Conservation (phyloP, 2,113 vertebrate species). For the Apeltes quadracus region DNA sequence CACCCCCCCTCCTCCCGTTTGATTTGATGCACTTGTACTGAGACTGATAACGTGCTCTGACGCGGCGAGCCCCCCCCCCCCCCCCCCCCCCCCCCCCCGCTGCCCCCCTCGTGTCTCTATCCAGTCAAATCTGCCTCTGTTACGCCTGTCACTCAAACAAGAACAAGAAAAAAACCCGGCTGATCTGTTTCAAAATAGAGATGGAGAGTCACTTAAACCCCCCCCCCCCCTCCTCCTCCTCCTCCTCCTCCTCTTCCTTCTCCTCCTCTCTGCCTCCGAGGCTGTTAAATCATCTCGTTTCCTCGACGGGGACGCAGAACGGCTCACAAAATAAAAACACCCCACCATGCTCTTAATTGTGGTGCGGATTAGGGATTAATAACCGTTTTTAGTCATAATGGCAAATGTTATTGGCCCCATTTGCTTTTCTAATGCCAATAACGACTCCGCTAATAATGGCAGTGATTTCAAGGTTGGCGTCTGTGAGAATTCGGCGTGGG, state of each 20-base stretch:
- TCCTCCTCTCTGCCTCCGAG: constrained; percentile 56
- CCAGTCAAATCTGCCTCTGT: constrained; percentile 79
- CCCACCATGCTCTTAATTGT: constrained; percentile 78
- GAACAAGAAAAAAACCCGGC: constrained; percentile 38
- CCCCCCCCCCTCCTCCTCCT: constrained; percentile 60
- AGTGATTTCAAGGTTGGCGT: constrained; percentile 77
- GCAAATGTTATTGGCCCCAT: constrained; percentile 82
- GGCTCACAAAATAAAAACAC: constrained; percentile 62
- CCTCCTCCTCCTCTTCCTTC: constrained; percentile 58
- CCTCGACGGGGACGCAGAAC: constrained; percentile 64
- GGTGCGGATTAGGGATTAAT: constrained; percentile 83
- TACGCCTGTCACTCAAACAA: constrained; percentile 76
- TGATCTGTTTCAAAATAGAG: constrained; percentile 77
- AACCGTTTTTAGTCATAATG: constrained; percentile 81
- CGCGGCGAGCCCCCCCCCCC: constrained; percentile 55
- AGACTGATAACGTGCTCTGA: constrained; percentile 71
- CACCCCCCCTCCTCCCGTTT: constrained; percentile 71
- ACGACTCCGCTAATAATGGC: constrained; percentile 77
- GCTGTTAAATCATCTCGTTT: constrained; percentile 64
- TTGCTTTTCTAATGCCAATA: constrained; percentile 82
- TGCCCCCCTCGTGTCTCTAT: constrained; percentile 75
- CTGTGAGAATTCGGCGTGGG: constrained; percentile 54
- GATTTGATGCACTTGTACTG: constrained; percentile 76
- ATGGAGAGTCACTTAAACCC: constrained; percentile 74
- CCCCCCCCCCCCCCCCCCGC: constrained; percentile 65